A percentile compares a stretch with the other conserved stretches of the same genome.
phyloP scores from a whole-genome alignment of 30 jellyfish, hydroid and myxozoan species.

The Hydractinia echinata region DNA sequence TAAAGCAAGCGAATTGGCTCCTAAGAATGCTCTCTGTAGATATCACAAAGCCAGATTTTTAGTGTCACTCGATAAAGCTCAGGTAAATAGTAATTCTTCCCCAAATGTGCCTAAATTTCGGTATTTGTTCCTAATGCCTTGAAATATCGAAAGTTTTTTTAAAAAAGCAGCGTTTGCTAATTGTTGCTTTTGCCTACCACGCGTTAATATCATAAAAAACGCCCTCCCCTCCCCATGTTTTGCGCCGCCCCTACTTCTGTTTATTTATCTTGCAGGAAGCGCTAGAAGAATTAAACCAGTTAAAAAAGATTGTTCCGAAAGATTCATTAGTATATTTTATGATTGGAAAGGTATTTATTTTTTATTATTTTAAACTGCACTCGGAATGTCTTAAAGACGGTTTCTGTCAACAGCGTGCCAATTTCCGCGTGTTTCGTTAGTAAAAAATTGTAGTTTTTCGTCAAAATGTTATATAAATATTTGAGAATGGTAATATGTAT shows the following conservation, averaged over 20 bases:
- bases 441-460: too few species aligned
- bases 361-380: background rate
- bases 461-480: too few species aligned
- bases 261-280: slow-evolving; percentile 64
- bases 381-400: too few species aligned
- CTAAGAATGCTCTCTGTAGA: slow-evolving; percentile 79
- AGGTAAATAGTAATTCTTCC: slow-evolving; percentile 38
- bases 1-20: slow-evolving; percentile 68
- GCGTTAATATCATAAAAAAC: too few species aligned
- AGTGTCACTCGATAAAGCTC: slow-evolving; percentile 53
- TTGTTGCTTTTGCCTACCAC: too few species aligned
- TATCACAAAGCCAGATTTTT: slow-evolving; percentile 86
- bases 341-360: slow-evolving; percentile 63
- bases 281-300: slow-evolving; percentile 56
- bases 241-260: background rate
- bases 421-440: too few species aligned
- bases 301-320: slow-evolving; percentile 57
- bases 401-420: too few species aligned
- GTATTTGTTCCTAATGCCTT: background rate
- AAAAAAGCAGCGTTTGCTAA: background rate
- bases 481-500: too few species aligned
- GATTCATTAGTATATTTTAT: slow-evolving; percentile 71
- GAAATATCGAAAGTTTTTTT: background rate
- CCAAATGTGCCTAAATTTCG: too few species aligned
- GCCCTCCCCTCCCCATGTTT: background rate